Conservation (phyloP, 2,797 vertebrate species). For the Tolypeutes matacus region DNA sequence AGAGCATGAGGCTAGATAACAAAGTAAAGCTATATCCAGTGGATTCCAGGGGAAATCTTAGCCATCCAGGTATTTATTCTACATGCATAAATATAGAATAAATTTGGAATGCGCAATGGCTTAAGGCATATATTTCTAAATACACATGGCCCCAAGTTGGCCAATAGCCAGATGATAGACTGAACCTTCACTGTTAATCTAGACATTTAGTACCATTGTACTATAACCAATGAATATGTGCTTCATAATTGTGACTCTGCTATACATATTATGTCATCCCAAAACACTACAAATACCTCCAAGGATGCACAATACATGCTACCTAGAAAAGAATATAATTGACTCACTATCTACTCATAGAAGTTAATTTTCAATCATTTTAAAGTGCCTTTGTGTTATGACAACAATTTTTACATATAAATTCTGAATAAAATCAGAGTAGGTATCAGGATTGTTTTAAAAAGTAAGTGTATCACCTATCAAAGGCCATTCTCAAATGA, state of each 20-base stretch:
- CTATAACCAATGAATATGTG: background rate
- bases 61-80: background rate
- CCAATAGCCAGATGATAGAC: background rate
- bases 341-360: background rate
- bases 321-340: conserved; percentile 31
- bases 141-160: background rate
- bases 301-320: background rate
- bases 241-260: background rate
- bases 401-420: conserved; percentile 31
- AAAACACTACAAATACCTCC: background rate
- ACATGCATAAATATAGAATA: background rate
- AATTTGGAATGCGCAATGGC: background rate
- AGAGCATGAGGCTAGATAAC: background rate
- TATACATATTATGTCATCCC: background rate
- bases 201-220: background rate
- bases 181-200: background rate
- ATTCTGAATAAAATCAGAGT: conserved; percentile 50
- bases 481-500: conserved; percentile 56
- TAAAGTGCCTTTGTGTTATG: conserved; percentile 29
- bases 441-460: conserved; percentile 41
- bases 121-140: conserved; percentile 8
- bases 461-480: conserved; percentile 44
- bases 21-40: background rate
- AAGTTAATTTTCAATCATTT: conserved; percentile 68
- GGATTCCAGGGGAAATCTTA: background rate